Conservation (phyloP, 2,797 vertebrate genomes). For the Sebastes kiyomatsui region DNA sequence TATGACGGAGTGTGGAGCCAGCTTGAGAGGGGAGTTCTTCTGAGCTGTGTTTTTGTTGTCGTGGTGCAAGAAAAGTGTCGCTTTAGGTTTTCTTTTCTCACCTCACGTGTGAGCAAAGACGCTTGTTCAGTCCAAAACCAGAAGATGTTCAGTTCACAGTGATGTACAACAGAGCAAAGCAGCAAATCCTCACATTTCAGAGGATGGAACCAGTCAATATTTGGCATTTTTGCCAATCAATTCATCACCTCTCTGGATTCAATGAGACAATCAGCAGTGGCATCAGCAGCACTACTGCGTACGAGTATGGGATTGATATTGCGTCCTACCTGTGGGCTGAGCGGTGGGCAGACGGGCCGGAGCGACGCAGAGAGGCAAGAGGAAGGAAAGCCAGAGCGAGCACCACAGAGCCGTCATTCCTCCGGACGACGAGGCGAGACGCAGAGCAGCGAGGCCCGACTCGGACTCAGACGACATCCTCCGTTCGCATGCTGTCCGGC, state of each 20-base stretch:
- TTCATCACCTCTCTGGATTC: no score
- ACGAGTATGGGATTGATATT: rapidly evolving
- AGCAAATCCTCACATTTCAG: background rate
- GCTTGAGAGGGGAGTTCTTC: background rate
- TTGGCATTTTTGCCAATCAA: background rate
- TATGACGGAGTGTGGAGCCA: background rate
- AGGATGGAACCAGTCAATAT: background rate
- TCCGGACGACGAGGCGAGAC: conserved; percentile 62
- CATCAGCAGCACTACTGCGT: background rate
- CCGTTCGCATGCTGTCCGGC: conserved; percentile 74
- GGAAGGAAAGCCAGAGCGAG: conserved; percentile 69
- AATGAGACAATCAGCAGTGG: background rate
- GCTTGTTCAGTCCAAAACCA: background rate
- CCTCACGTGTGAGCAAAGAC: background rate
- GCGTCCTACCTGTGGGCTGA: conserved; percentile 71
- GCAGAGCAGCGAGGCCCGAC: conserved; percentile 71
- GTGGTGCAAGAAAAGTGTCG: background rate
- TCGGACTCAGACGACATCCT: conserved; percentile 80
- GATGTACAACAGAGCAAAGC: background rate
- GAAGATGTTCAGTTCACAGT: no score
- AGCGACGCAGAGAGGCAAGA: conserved; percentile 70
- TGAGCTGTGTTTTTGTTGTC: background rate
- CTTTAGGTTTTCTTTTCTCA: background rate
- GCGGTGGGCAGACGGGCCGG: conserved; percentile 77
- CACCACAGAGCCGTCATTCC: conserved; percentile 84